Percentiles rank a stretch among this genome's conserved stretches.
These are phyloP conservation scores for Henricia sp. DNA, from an alignment of 53 echinoderm and acorn worm species.

Conservation along the genomic window DNA sequence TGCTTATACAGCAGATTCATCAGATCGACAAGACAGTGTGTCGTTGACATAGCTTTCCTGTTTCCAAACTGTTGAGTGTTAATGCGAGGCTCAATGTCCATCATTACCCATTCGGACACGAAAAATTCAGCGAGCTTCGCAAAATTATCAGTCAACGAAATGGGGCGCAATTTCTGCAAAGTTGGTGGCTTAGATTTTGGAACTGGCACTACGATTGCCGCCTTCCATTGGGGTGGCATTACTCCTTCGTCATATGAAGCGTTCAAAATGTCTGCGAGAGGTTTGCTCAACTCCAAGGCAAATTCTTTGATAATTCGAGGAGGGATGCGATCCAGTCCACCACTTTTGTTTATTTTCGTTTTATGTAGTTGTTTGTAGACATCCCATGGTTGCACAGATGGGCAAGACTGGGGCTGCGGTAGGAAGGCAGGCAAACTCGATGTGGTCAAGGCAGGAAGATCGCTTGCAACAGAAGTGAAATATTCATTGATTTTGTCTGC, in stretches of 20 bases:
- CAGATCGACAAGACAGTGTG: constrained; percentile 43
- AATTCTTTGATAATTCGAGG: constrained; percentile 23
- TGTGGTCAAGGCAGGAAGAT: not conserved
- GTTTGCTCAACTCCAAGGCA: constrained; percentile 35
- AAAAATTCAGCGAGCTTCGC: constrained; percentile 44
- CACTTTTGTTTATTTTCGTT: not conserved
- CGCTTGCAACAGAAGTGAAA: constrained; percentile 7
- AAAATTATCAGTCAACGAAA: constrained; percentile 46
- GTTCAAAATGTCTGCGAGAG: constrained; percentile 25
- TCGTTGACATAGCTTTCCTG: constrained; percentile 31
- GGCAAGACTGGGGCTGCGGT: not conserved
- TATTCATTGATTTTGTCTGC: constrained; percentile 31
- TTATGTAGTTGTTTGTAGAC: not conserved
- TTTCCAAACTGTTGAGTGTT: constrained; percentile 41
- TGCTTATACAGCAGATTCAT: constrained; percentile 30
- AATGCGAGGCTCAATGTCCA: constrained; percentile 15
- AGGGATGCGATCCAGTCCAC: constrained; percentile 41
- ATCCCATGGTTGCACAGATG: constrained; percentile 36
- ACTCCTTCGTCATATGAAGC: constrained; percentile 23
- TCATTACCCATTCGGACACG: constrained; percentile 9
- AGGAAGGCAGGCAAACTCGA: constrained; percentile 14
- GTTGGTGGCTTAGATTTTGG: constrained; percentile 26
- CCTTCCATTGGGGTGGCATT: constrained; percentile 32
- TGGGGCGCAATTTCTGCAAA: constrained; percentile 13
- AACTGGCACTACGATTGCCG: constrained; percentile 15